A percentile compares a stretch with the other conserved stretches of the same genome.
phyloP scores from a whole-genome alignment of 2,113 vertebrate species.

The Saccopteryx bilineata region DNA sequence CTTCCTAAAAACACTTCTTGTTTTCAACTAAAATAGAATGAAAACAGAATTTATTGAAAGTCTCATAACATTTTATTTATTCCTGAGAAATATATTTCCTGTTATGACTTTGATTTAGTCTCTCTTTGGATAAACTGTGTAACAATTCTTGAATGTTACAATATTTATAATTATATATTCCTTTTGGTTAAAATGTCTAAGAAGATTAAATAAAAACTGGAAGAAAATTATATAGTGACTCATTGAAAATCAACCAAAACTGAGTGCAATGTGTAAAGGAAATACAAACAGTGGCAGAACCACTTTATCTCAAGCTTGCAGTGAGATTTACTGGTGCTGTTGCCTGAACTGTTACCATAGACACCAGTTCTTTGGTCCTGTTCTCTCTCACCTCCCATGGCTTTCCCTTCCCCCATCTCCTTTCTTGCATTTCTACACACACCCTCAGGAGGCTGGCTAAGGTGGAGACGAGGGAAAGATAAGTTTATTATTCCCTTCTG shows the following conservation, averaged over 20 bases:
- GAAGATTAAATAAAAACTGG: background rate
- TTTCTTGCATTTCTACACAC: background rate
- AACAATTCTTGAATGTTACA: background rate
- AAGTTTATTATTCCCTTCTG: background rate
- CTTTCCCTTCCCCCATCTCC: background rate
- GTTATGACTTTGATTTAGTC: conserved; percentile 1
- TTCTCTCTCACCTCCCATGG: rapidly evolving
- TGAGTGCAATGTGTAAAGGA: background rate
- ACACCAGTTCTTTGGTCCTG: rapidly evolving
- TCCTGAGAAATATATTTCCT: background rate
- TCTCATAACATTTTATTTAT: background rate
- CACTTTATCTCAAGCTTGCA: too few relatives aligned
- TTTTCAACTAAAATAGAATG: conserved; percentile 21
- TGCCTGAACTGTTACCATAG: too few relatives aligned
- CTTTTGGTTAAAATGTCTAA: conserved; percentile 32
- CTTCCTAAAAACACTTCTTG: background rate
- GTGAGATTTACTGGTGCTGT: background rate
- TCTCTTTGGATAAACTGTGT: background rate
- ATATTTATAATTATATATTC: background rate
- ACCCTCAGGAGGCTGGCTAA: background rate
- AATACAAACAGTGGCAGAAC: background rate
- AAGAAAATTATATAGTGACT: conserved; percentile 15
- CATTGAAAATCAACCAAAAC: background rate
- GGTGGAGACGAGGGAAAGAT: rapidly evolving
- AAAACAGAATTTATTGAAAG: background rate